phyloP scores from a whole-genome alignment of 2,888 invertebrate species.

The Endomychus coccineus region DNA sequence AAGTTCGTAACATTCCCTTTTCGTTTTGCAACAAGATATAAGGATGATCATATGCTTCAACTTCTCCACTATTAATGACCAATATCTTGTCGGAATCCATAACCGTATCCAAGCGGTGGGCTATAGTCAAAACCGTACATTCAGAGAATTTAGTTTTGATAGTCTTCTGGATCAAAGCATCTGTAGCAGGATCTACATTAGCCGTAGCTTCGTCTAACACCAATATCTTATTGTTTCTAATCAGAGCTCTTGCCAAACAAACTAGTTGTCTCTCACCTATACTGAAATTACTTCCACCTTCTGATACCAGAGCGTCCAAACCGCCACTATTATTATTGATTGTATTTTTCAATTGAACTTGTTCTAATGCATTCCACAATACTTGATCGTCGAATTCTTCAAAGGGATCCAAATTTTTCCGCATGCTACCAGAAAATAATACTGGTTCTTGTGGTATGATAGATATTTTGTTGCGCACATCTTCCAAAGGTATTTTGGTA shows the following conservation, averaged over 20 bases:
- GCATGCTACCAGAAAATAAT: constrained; percentile 63
- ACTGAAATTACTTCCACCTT: constrained; percentile 52
- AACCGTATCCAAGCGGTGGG: constrained; percentile 78
- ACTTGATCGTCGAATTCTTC: constrained; percentile 32
- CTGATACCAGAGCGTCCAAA: constrained; percentile 42
- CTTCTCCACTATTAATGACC: constrained; percentile 73
- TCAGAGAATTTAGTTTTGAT: constrained; percentile 67
- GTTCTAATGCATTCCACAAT: constrained; percentile 33
- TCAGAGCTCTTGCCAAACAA: constrained; percentile 60
- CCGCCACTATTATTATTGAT: constrained; percentile 54
- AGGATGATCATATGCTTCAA: constrained; percentile 71
- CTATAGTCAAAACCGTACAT: constrained; percentile 80
- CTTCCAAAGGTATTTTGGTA: constrained; percentile 61
- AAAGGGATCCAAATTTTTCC: constrained; percentile 40
- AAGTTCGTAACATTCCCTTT: constrained; percentile 52
- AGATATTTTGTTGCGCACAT: constrained; percentile 68
- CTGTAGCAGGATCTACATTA: constrained; percentile 75
- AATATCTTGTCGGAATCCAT: constrained; percentile 81
- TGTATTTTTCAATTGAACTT: constrained; percentile 45
- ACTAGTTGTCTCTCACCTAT: constrained; percentile 58
- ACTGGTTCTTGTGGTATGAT: constrained; percentile 86
- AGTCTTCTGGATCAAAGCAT: constrained; percentile 68
- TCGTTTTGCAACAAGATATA: constrained; percentile 53
- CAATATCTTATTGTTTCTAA: constrained; percentile 43
- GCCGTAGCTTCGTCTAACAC: constrained; percentile 70